phyloP scores from a whole-genome alignment of 2,797 vertebrate species.

The Sylvia borin region DNA sequence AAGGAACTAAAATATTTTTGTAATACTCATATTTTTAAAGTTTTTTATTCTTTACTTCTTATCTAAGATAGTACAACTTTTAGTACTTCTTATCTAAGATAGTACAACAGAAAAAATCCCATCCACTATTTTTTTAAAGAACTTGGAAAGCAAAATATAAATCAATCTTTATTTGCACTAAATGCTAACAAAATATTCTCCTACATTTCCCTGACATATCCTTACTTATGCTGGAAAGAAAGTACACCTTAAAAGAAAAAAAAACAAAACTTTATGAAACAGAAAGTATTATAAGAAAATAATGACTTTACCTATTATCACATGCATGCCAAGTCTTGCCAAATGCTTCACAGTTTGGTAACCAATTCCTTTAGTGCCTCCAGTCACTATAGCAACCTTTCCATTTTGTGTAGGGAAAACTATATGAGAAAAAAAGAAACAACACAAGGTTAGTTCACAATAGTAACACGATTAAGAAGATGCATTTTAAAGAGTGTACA shows the following conservation, averaged over 20 bases:
- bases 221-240: background rate
- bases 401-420: conserved; percentile 85
- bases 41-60: background rate
- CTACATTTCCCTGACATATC: background rate
- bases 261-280: background rate
- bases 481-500: background rate
- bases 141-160: background rate
- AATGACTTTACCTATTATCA: conserved; percentile 86
- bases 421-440: conserved; percentile 71
- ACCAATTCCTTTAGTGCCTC: conserved; percentile 90
- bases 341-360: conserved; percentile 85
- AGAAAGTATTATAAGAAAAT: background rate
- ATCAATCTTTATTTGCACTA: background rate
- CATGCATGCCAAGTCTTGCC: conserved; percentile 88
- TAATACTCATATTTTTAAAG: background rate
- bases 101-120: background rate
- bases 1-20: background rate
- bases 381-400: conserved; percentile 92
- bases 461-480: background rate
- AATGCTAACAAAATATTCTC: background rate
- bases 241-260: background rate
- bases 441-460: background rate
- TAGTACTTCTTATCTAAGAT: background rate
- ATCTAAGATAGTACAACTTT: background rate
- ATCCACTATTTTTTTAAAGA: background rate